Evolutionary conservation across 2,888 invertebrate genomes (phyloP).

Genomic region (Zaprionus obscuricornis): DNA sequence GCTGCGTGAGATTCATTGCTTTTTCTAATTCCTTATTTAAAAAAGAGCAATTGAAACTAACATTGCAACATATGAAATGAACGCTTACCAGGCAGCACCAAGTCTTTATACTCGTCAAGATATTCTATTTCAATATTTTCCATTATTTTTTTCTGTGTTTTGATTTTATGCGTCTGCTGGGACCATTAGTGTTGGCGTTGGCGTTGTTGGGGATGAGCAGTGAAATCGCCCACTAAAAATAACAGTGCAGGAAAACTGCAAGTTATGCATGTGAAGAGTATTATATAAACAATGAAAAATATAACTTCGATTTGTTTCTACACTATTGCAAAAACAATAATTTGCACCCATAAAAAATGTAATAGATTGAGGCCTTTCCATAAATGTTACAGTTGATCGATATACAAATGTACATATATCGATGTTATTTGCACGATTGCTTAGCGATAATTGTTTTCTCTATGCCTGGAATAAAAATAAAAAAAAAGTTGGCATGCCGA

Average conservation of each 20-base stretch:
- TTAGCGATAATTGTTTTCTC: background rate
- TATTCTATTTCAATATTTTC: slow-evolving; percentile 82
- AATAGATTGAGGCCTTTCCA: slow-evolving; percentile 3
- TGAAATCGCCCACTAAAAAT: slow-evolving; percentile 10
- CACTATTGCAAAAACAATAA: slow-evolving; percentile 2
- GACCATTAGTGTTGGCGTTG: background rate
- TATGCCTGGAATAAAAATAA: too few relatives aligned
- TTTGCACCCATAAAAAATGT: slow-evolving; percentile 21
- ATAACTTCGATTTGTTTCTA: background rate
- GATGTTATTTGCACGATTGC: background rate
- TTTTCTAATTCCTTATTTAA: slow-evolving; percentile 46
- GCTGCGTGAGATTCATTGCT: slow-evolving; percentile 31
- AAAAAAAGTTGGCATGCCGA: too few relatives aligned
- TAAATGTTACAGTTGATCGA: too few relatives aligned
- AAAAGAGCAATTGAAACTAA: background rate
- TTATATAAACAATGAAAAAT: too few relatives aligned
- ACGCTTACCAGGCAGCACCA: slow-evolving; percentile 79
- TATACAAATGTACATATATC: too few relatives aligned
- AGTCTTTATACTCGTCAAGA: slow-evolving; percentile 81
- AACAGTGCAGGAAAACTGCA: slow-evolving; percentile 2
- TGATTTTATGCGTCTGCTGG: slow-evolving; percentile 6
- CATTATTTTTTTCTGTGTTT: slow-evolving; percentile 52
- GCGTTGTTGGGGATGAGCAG: background rate
- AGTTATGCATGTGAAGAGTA: background rate
- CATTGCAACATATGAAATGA: background rate